Conservation (phyloP, 2,113 vertebrate genomes). For the Bostrychus sinensis region DNA sequence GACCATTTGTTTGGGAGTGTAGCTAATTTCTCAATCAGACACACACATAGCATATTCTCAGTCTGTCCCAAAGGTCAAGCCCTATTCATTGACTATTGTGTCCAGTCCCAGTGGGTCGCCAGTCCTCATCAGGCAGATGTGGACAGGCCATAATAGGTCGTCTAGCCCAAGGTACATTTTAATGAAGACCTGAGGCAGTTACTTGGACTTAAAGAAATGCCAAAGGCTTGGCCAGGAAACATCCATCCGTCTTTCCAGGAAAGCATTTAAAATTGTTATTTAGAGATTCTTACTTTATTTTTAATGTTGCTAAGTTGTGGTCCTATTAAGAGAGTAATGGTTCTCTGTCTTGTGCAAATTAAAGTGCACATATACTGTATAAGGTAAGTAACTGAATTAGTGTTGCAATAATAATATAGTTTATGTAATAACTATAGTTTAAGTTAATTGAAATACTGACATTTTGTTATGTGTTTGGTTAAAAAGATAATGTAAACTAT, state of each 20-base stretch:
- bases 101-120: constrained; percentile 65
- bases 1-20: constrained; percentile 77
- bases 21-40: constrained; percentile 80
- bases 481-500: background rate
- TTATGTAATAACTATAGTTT: too few species aligned
- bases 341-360: background rate
- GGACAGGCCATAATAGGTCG: constrained; percentile 50
- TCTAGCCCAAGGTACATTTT: constrained; percentile 57
- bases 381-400: too few species aligned
- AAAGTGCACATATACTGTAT: background rate
- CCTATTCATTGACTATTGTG: constrained; percentile 71
- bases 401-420: too few species aligned
- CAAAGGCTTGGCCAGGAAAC: constrained; percentile 26
- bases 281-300: background rate
- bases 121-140: constrained; percentile 66
- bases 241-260: constrained; percentile 2
- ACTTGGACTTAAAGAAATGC: constrained; percentile 49
- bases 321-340: background rate
- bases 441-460: too few species aligned
- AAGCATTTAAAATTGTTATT: constrained; percentile 16
- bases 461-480: background rate
- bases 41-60: constrained; percentile 74
- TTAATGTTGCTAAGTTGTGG: background rate
- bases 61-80: constrained; percentile 69
- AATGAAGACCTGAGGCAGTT: constrained; percentile 55